Evolutionary conservation across 2,888 invertebrate genomes (phyloP).

Genomic region (Phrixothrix hirtus): DNA sequence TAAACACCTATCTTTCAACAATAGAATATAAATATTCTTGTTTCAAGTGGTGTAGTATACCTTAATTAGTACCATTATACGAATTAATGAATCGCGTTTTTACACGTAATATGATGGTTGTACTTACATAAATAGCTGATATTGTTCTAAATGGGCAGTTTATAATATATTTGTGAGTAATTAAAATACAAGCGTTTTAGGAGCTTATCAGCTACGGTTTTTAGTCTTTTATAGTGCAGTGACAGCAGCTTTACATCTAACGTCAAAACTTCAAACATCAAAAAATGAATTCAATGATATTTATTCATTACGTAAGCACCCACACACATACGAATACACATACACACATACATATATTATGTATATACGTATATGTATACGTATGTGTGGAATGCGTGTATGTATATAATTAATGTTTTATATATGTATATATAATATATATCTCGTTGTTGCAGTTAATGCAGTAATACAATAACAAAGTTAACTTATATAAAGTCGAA

Average conservation of each 20-base stretch:
- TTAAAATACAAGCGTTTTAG: constrained; percentile 26
- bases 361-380: too few species aligned
- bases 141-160: constrained; percentile 43
- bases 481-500: not conserved
- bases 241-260: constrained; percentile 29
- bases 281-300: too few species aligned
- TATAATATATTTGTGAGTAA: constrained; percentile 26
- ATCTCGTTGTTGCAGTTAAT: too few species aligned
- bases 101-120: constrained; percentile 27
- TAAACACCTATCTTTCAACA: too few species aligned
- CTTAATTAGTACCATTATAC: constrained; percentile 9
- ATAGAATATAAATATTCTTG: too few species aligned
- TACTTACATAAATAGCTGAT: constrained; percentile 38
- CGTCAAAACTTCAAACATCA: constrained; percentile 27
- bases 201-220: constrained; percentile 26
- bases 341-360: too few species aligned
- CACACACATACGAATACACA: too few species aligned
- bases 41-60: not conserved
- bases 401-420: too few species aligned
- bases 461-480: too few species aligned
- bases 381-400: too few species aligned
- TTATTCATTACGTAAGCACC: too few species aligned
- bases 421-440: too few species aligned
- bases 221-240: constrained; percentile 28
- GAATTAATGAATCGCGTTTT: constrained; percentile 18